These are phyloP conservation scores for Bedellia somnulentella DNA, from an alignment of 2,888 invertebrate genomes.

Conservation along the genomic window DNA sequence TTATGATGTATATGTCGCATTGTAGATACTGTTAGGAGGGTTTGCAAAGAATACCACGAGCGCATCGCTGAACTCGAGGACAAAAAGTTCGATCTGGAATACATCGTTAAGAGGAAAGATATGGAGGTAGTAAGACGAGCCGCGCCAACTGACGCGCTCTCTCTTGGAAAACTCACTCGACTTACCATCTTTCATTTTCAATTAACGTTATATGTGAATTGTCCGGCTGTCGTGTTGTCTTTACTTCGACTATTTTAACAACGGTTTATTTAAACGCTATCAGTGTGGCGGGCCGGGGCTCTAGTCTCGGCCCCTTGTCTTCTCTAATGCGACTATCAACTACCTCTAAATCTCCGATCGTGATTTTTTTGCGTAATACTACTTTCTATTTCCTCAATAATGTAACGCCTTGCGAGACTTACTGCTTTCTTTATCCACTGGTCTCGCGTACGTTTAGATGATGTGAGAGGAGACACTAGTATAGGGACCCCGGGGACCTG, in stretches of 20 bases:
- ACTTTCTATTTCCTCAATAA: constrained; percentile 32
- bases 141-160: constrained; percentile 24
- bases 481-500: no score
- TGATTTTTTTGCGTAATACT: constrained; percentile 30
- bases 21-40: constrained; percentile 76
- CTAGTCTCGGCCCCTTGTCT: constrained; percentile 21
- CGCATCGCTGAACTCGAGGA: constrained; percentile 89
- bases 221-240: constrained; percentile 45
- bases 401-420: constrained; percentile 33
- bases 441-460: no score
- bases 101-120: constrained; percentile 97
- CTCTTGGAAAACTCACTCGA: constrained; percentile 44
- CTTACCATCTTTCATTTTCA: constrained; percentile 37
- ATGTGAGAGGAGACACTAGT: constrained; percentile 1
- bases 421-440: no score
- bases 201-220: constrained; percentile 37
- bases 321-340: constrained; percentile 35
- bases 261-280: constrained; percentile 28
- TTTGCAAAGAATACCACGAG: constrained; percentile 83
- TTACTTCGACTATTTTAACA: constrained; percentile 39
- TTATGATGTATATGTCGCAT: constrained; percentile 46
- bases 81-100: constrained; percentile 97
- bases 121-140: constrained; percentile 81
- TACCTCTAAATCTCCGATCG: constrained; percentile 38
- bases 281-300: constrained; percentile 21